Evolutionary conservation across 2,797 vertebrate genomes (phyloP), one percentile per base, ranked within the genome.

Genomic region (Knipowitschia caucasica): DNA sequence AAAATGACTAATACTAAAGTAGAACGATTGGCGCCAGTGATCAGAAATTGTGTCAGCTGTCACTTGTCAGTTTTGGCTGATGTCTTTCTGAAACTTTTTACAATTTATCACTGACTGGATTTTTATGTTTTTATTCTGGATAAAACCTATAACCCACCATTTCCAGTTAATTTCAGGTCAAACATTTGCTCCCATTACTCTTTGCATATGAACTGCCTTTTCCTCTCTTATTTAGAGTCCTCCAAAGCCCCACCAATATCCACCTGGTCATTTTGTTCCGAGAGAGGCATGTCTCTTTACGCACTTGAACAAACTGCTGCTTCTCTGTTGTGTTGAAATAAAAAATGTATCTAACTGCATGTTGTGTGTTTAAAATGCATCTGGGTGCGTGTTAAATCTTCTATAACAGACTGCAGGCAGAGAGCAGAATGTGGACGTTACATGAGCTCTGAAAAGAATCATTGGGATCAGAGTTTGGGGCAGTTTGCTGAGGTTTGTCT

Each of bases 261-360:
- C 87, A 88, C 73, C 85, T 89, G 81, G 81, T 87, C 81, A 64
- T 87, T 81, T 70, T 83, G 67, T 81, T 87, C 75, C 80, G 70
- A 84, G 87, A 89, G 80, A 89, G 87, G 87, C 87, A 88, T 87
- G 87, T 83, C 85, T 87, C 79, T 71, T 38, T 7, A 17, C 51
- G 69, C 71, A 77, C 60, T 64, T 36, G 53, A 62, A 43, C 53
- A n/a, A n/a, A 59, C 33, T 50, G 58, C 69, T 69, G 20, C 31
- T 69, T 72, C 63, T 79, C 70, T 68, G 3, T 25, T 56, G 24
- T 40, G 23, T 50, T 15, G 18, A 9, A 30, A 21, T 55, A 31
- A 9, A 71, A 80, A 78, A n/a, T 10, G 64, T 33, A 26, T 57
- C 62, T 87, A 84, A 86, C 71, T 59, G 82, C 84, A 78, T 85